Conservation (phyloP, 1,140 invertebrate species). For the Himalopsyche phryganea region DNA sequence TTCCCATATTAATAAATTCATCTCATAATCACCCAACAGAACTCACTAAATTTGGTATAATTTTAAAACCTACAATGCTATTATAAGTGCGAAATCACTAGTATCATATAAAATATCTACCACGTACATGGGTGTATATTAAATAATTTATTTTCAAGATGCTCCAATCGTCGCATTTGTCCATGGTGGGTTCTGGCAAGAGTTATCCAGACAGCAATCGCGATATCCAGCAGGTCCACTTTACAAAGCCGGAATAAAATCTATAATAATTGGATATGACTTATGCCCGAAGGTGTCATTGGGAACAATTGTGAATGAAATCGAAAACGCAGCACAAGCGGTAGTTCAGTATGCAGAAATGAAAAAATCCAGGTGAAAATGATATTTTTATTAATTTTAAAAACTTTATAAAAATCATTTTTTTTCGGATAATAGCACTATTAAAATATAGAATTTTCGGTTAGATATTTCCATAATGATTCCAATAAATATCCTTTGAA, state of each 20-base stretch:
- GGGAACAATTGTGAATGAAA: constrained; percentile 60
- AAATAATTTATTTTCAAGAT: constrained; percentile 58
- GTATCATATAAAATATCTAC: too few species aligned
- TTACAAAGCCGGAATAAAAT: constrained; percentile 61
- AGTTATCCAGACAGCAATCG: constrained; percentile 60
- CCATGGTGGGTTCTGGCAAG: constrained; percentile 83
- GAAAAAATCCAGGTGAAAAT: constrained; percentile 46
- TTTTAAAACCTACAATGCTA: too few species aligned
- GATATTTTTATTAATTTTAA: constrained; percentile 6
- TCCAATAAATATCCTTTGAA: neutral
- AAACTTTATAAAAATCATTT: constrained; percentile 2
- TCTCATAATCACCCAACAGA: too few species aligned
- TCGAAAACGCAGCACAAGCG: constrained; percentile 56
- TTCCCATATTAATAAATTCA: too few species aligned
- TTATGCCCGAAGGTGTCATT: constrained; percentile 66
- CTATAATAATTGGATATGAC: constrained; percentile 70
- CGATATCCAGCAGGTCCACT: constrained; percentile 62
- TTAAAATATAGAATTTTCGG: neutral
- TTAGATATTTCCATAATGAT: neutral
- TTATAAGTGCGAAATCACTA: too few species aligned
- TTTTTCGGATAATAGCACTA: neutral
- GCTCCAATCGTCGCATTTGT: constrained; percentile 72
- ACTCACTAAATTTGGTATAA: too few species aligned
- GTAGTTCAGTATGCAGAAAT: constrained; percentile 58
- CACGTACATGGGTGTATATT: too few species aligned